Evolutionary conservation across 2,113 vertebrate genomes (phyloP).

Genomic region (Pseudorasbora parva): DNA sequence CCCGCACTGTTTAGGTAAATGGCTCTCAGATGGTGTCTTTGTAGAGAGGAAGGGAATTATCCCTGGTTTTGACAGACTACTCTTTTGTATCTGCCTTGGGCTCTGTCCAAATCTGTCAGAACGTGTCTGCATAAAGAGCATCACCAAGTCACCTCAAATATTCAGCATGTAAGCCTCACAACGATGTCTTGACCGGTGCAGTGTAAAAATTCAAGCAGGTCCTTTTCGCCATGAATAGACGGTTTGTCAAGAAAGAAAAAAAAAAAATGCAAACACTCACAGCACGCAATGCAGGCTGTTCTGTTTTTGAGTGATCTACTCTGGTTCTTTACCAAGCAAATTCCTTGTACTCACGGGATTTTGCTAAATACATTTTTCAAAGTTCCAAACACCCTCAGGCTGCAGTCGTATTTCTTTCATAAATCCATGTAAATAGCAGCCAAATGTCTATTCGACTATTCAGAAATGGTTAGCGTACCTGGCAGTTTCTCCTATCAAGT

Average conservation of each 20-base stretch:
- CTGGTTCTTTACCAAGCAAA: slow-evolving; percentile 43
- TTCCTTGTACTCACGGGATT: slow-evolving; percentile 43
- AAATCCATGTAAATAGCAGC: slow-evolving; percentile 67
- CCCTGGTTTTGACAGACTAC: slow-evolving; percentile 91
- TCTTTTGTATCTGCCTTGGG: slow-evolving; percentile 88
- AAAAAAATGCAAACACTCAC: slow-evolving; percentile 63
- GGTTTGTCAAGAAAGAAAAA: slow-evolving; percentile 66
- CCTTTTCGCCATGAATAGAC: slow-evolving; percentile 73
- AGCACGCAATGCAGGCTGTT: slow-evolving; percentile 64
- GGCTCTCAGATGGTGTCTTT: slow-evolving; percentile 90
- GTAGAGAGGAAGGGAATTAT: slow-evolving; percentile 88
- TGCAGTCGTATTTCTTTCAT: slow-evolving; percentile 60
- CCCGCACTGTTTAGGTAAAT: slow-evolving; percentile 90
- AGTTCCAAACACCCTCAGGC: slow-evolving; percentile 41
- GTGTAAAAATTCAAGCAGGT: slow-evolving; percentile 63
- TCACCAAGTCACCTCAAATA: slow-evolving; percentile 76
- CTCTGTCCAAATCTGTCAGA: slow-evolving; percentile 80
- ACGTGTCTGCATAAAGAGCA: slow-evolving; percentile 82
- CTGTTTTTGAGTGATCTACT: slow-evolving; percentile 37
- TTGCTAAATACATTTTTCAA: slow-evolving; percentile 56
- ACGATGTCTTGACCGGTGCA: slow-evolving; percentile 58
- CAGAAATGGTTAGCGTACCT: slow-evolving; percentile 72
- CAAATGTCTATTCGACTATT: slow-evolving; percentile 75
- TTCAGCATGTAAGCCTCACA: slow-evolving; percentile 61
- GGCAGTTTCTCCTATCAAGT: slow-evolving; percentile 71